These are phyloP conservation scores for Stenoptilia bipunctidactyla DNA, from an alignment of 2,888 invertebrate species.

Conservation along the genomic window DNA sequence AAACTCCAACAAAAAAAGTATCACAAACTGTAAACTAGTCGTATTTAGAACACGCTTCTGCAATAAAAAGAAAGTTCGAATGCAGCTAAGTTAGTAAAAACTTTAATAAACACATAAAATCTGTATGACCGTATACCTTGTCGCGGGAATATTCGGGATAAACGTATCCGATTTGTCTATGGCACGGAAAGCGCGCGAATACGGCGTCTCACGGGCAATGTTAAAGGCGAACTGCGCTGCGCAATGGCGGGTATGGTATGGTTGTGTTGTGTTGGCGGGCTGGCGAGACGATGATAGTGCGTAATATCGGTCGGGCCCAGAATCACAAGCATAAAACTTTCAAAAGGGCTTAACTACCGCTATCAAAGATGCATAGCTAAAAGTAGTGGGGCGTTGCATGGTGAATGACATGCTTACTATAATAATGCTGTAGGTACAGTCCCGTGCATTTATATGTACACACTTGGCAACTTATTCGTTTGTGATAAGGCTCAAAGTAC, in stretches of 20 bases:
- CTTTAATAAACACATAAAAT: background rate
- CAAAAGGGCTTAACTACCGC: background rate
- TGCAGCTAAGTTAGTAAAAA: background rate
- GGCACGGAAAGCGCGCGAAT: conserved; percentile 34
- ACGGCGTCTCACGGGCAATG: conserved; percentile 31
- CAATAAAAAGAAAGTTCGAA: background rate
- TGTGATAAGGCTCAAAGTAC: no score
- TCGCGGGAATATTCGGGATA: conserved; percentile 38
- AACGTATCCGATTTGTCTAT: conserved; percentile 29
- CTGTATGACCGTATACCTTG: conserved; percentile 32
- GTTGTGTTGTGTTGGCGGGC: conserved; percentile 30
- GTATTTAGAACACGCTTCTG: no score
- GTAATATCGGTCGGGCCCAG: background rate
- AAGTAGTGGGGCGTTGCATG: no score
- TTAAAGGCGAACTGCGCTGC: background rate
- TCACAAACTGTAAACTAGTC: no score
- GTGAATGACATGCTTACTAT: no score
- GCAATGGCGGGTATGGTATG: conserved; percentile 36
- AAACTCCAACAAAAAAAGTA: no score
- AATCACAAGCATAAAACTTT: background rate
- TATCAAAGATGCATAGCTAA: no score
- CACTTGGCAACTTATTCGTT: no score
- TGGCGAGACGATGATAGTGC: background rate
- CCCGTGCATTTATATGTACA: no score
- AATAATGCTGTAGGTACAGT: no score